Conservation (phyloP, 2,888 invertebrate genomes). For the Gastrophysa polygoni region DNA sequence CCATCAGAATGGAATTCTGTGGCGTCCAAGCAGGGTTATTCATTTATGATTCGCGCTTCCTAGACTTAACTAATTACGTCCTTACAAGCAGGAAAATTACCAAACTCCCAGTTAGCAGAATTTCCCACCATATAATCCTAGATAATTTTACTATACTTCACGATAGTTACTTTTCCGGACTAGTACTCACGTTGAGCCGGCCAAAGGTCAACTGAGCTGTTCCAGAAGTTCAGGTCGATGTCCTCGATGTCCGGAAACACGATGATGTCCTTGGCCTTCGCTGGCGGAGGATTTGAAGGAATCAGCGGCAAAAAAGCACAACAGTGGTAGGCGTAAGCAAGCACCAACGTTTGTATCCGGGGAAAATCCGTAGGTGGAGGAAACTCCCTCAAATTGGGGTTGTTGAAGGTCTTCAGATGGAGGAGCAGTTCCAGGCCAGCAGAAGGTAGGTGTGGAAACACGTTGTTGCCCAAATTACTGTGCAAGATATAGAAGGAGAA, state of each 20-base stretch:
- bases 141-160: no score
- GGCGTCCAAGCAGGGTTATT: no score
- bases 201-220: constrained; percentile 81
- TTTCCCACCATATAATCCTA: no score
- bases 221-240: constrained; percentile 80
- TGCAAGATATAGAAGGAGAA: constrained; percentile 2
- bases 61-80: no score
- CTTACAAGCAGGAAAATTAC: no score
- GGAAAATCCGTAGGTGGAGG: constrained; percentile 88
- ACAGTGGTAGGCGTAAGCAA: constrained; percentile 96
- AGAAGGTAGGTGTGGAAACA: constrained; percentile 82
- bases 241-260: constrained; percentile 73
- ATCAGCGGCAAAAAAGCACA: constrained; percentile 83
- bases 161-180: no score
- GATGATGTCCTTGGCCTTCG: constrained; percentile 67
- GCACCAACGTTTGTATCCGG: constrained; percentile 79
- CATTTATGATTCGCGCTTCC: no score
- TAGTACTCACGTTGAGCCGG: constrained; percentile 76
- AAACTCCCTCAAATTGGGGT: constrained; percentile 84
- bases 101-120: no score
- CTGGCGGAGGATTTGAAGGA: constrained; percentile 61
- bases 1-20: no score
- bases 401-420: constrained; percentile 91
- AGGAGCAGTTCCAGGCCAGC: constrained; percentile 79
- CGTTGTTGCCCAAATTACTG: constrained; percentile 91